A percentile compares a stretch with the other conserved stretches of the same genome.
phyloP scores from a whole-genome alignment of 1,140 invertebrate species.

The Reticulitermes speratus region DNA sequence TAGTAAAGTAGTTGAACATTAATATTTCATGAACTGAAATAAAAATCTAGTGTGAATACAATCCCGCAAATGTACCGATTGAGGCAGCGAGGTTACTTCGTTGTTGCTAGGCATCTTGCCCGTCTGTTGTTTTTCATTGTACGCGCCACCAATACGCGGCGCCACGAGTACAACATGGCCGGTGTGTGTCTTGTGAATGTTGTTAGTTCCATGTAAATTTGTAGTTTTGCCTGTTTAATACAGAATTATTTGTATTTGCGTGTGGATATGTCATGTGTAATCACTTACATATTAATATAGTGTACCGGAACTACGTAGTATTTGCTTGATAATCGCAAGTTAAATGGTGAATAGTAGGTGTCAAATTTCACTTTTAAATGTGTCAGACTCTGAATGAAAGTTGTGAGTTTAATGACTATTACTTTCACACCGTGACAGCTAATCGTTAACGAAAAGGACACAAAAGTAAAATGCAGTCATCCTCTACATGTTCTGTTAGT shows the following conservation, averaged over 20 bases:
- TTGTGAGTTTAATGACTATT: background rate
- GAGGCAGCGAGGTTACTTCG: background rate
- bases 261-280: background rate
- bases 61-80: background rate
- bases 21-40: too few relatives aligned
- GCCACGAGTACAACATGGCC: background rate
- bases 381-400: background rate
- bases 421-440: background rate
- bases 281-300: background rate
- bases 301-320: background rate
- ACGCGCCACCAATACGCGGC: background rate
- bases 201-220: background rate
- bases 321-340: background rate
- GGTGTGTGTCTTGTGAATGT: background rate
- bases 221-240: background rate
- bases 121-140: background rate
- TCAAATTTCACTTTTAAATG: background rate
- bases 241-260: background rate
- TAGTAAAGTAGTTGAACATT: too few relatives aligned
- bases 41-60: too few relatives aligned
- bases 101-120: background rate
- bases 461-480: background rate
- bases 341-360: background rate
- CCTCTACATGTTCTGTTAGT: background rate
- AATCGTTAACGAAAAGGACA: background rate